A percentile compares a stretch with the other conserved stretches of the same genome.
Conservation (phyloP, 2,888 invertebrate species). For the Malthinus seriepunctatus region DNA sequence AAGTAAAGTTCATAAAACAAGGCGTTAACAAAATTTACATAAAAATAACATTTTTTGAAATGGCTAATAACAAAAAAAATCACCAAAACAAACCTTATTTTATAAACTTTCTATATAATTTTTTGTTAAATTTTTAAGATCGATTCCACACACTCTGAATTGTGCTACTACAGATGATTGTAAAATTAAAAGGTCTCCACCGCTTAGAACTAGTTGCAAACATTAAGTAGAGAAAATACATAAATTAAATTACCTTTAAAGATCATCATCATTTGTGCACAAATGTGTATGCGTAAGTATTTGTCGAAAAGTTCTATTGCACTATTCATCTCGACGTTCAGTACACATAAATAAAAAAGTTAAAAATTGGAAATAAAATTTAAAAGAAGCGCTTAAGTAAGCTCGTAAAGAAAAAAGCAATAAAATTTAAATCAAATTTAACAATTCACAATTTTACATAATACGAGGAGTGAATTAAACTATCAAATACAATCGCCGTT, state of each 20-base stretch:
- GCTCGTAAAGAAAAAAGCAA: slow-evolving; percentile 1
- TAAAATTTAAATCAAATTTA: slow-evolving; percentile 5
- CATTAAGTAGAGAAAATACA: slow-evolving; percentile 15
- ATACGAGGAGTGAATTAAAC: background rate
- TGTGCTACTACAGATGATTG: slow-evolving; percentile 43
- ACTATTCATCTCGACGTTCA: slow-evolving; percentile 3
- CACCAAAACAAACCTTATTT: slow-evolving; percentile 32
- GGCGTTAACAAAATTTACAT: slow-evolving; percentile 27
- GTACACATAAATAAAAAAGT: slow-evolving; percentile 5
- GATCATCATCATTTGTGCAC: slow-evolving; percentile 4
- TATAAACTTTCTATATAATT: slow-evolving; percentile 34
- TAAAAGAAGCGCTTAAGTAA: background rate
- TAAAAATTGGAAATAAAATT: slow-evolving; percentile 2
- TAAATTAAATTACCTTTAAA: slow-evolving; percentile 3
- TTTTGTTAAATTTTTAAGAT: slow-evolving; percentile 25
- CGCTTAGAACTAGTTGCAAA: slow-evolving; percentile 42
- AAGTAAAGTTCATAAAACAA: slow-evolving; percentile 34
- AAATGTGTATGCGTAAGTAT: slow-evolving; percentile 7
- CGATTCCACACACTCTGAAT: slow-evolving; percentile 39
- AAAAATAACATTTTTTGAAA: slow-evolving; percentile 12
- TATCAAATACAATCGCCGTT: too few species aligned
- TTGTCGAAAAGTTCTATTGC: slow-evolving; percentile 5
- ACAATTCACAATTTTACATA: slow-evolving; percentile 2
- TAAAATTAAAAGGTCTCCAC: slow-evolving; percentile 46
- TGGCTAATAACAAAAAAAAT: slow-evolving; percentile 6